Base-by-base conservation (phyloP, 1,140 invertebrate species). In the Lerema accius region DNA sequence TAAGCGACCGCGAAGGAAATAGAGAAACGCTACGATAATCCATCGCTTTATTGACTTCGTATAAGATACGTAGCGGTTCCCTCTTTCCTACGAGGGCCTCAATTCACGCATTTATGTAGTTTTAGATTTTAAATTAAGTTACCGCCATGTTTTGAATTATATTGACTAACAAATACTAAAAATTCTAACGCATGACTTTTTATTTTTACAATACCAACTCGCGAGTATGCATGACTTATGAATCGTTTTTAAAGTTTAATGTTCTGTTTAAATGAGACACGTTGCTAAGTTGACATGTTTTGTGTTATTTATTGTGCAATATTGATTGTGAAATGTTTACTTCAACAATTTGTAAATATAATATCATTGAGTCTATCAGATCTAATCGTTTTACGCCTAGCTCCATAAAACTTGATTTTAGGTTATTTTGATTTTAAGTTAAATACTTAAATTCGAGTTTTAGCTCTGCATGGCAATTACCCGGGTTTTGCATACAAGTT, bases 121-220 rank as follows among this genome's bases (percentile, higher is more conserved):
- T 68, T 71, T 67, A 63, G 63, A 49, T 15, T 58, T 51, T 71
- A 63, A 50, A 70, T 71, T 63, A 69, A 67, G 16, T 61, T 70
- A 67, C 11, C 63, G 50, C 63, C 14, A 3, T 63, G 64, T 82
- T 87, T 90, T 88, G 77, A 88, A 86, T 82, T 74, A 76, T 72
- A 76, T 83, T 90, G 86, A 90, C 87, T 90, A 90, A 90, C 86
- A 84, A 77, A 62, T 71, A 88, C 84, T 89, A 88, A 89, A 90
- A 64, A 65, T 87, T 88, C 84, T 88, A 90, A 87, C 78, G 87
- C 85, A 90, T 90, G 86, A 90, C 85, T 71, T 71, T 73, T 78
- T 73, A 75, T 81, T 85, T 87, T 89, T 86, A 84, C 65, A 53
- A 71, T 73, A 64, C 69, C 73, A 90, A 90, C 84, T 86, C 81